Percentiles rank a stretch among this genome's conserved stretches.
phyloP scores from a whole-genome alignment of 1,140 invertebrate species.

The Leptoteleia sp. region DNA sequence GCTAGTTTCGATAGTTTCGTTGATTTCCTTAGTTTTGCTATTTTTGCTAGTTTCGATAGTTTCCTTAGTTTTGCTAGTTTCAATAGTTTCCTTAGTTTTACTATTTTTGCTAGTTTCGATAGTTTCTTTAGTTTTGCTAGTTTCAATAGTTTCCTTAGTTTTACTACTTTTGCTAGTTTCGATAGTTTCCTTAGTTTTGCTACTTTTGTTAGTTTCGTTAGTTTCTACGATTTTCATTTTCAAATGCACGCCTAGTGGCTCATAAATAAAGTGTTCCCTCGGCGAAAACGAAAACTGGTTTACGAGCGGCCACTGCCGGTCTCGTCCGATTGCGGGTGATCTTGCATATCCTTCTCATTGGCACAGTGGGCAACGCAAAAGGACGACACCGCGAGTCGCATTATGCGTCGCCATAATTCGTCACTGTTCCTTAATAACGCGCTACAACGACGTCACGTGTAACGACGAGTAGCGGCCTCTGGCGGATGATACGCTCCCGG shows the following conservation, averaged over 20 bases:
- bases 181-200: too few species aligned
- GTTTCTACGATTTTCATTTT: conserved; percentile 46
- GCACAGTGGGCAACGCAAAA: conserved; percentile 46
- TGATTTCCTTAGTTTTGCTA: too few species aligned
- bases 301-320: conserved; percentile 56
- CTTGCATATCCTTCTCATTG: conserved; percentile 60
- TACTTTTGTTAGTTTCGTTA: too few species aligned
- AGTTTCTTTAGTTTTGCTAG: too few species aligned
- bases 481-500: conserved; percentile 29
- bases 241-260: conserved; percentile 53
- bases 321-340: conserved; percentile 55
- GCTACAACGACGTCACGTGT: conserved; percentile 49
- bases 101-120: too few species aligned
- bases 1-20: too few species aligned
- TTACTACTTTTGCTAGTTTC: too few species aligned
- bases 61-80: too few species aligned
- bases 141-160: too few species aligned
- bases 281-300: conserved; percentile 67
- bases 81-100: too few species aligned
- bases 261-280: conserved; percentile 56
- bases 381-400: conserved; percentile 38
- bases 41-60: too few species aligned
- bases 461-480: conserved; percentile 42
- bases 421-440: conserved; percentile 63
- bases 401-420: conserved; percentile 64